phyloP scores from a whole-genome alignment of 2,113 vertebrate species.

The Muscicapa adusta region DNA sequence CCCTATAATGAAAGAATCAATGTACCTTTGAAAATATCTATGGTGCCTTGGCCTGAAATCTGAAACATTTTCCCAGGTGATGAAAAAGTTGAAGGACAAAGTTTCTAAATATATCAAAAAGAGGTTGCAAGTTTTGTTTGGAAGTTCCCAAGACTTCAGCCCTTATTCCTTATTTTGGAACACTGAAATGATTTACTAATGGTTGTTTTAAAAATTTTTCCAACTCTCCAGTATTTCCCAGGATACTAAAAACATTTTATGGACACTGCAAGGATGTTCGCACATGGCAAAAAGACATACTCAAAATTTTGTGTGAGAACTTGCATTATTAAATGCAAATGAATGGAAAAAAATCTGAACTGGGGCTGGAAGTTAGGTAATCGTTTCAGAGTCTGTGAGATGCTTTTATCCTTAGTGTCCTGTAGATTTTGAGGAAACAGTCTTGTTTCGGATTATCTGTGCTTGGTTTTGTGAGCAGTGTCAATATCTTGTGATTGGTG shows the following conservation, averaged over 20 bases:
- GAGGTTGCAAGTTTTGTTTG: neutral
- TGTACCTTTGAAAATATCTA: neutral
- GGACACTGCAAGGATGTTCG: neutral
- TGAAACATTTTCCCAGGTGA: neutral
- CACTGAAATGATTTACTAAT: neutral
- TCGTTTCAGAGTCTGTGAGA: neutral
- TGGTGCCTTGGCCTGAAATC: neutral
- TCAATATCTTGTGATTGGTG: neutral
- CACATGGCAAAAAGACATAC: neutral
- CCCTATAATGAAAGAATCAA: neutral
- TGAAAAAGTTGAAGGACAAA: neutral
- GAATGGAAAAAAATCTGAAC: neutral
- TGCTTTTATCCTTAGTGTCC: neutral
- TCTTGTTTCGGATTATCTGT: neutral
- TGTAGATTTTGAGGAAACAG: neutral
- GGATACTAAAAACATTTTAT: neutral
- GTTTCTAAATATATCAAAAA: neutral
- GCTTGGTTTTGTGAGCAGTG: neutral
- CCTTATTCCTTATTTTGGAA: neutral
- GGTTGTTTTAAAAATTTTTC: neutral
- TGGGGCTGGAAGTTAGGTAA: neutral
- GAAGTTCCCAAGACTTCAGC: neutral
- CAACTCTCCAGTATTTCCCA: neutral
- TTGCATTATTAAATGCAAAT: neutral
- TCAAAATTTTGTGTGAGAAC: neutral